Percentiles rank a stretch among this genome's conserved stretches.
Conservation (phyloP, 2,113 vertebrate species). For the Eretmochelys imbricata region DNA sequence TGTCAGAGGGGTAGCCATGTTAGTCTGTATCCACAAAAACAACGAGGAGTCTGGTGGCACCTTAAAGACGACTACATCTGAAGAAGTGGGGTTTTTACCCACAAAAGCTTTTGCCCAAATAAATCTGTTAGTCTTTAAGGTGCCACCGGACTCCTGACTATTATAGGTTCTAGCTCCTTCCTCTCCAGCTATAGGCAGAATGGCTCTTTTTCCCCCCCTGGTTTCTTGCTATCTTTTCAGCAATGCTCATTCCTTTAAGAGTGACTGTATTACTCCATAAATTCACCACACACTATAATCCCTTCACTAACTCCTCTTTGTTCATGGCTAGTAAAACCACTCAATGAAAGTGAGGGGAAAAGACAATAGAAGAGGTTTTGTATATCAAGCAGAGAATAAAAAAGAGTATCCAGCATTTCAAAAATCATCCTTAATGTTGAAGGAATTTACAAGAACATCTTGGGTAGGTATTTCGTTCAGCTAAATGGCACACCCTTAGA, state of each 20-base stretch:
- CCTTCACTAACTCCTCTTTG: background rate
- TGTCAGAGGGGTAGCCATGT: too few species aligned
- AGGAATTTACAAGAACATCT: background rate
- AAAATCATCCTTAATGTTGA: background rate
- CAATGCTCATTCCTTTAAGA: accelerated
- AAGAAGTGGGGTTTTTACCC: too few species aligned
- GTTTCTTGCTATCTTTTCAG: background rate
- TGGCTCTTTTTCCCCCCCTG: background rate
- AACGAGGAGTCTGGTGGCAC: too few species aligned
- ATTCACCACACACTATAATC: background rate
- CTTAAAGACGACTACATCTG: too few species aligned
- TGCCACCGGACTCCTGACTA: background rate
- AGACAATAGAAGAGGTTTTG: background rate
- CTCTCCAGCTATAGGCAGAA: background rate
- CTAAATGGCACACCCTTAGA: background rate
- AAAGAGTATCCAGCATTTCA: background rate
- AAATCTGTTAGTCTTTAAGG: too few species aligned
- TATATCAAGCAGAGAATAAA: background rate
- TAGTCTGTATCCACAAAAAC: too few species aligned
- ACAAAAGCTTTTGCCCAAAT: too few species aligned
- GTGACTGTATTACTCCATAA: background rate
- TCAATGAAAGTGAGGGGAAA: background rate
- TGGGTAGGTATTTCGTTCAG: background rate
- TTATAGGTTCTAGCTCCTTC: background rate
- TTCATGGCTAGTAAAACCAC: background rate